phyloP scores from a whole-genome alignment of 2,113 vertebrate species.

The Gorsachius goisagi region DNA sequence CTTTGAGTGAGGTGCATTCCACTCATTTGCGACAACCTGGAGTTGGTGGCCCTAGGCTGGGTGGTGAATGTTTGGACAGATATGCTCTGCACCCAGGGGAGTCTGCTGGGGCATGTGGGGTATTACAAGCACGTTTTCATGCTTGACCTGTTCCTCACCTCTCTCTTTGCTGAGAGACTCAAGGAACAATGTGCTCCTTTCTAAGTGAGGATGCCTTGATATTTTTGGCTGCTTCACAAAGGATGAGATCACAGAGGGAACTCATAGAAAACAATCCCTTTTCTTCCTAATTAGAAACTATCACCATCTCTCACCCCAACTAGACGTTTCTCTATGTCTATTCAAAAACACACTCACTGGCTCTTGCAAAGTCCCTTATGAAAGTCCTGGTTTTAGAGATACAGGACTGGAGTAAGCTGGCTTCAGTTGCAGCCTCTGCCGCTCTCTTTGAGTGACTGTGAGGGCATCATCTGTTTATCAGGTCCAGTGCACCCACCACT shows the following conservation, averaged over 20 bases:
- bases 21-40: not conserved
- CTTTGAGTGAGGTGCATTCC: too few species aligned
- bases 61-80: not conserved
- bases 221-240: not conserved
- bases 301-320: not conserved
- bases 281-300: not conserved
- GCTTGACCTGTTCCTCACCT: constrained; percentile 46
- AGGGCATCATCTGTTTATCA: not conserved
- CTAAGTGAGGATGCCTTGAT: not conserved
- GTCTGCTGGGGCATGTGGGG: not conserved
- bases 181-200: not conserved
- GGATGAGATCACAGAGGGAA: not conserved
- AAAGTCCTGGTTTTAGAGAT: not conserved
- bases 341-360: not conserved
- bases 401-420: not conserved
- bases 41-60: not conserved
- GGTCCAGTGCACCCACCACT: not conserved
- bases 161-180: not conserved
- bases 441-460: not conserved
- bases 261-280: not conserved
- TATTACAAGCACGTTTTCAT: not conserved
- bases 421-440: not conserved
- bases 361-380: not conserved
- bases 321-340: not conserved
- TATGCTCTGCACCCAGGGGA: not conserved